These are phyloP conservation scores for Ageneiosus marmoratus DNA, from an alignment of 2,113 vertebrate genomes.

Conservation along the genomic window DNA sequence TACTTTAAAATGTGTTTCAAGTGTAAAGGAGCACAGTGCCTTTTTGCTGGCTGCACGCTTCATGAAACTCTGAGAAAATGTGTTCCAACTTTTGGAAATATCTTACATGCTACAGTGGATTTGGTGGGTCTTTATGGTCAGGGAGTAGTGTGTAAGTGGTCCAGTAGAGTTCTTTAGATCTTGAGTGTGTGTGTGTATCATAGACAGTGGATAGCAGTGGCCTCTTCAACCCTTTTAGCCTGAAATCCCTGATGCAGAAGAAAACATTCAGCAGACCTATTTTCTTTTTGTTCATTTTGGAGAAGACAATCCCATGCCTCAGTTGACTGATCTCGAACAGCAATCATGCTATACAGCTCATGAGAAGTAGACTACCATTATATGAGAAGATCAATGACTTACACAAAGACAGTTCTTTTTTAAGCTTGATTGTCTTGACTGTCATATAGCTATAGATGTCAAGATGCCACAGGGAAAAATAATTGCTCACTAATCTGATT, in stretches of 20 bases:
- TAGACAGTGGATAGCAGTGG: neutral
- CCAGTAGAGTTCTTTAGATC: constrained; percentile 7
- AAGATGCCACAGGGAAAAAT: neutral
- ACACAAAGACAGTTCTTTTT: neutral
- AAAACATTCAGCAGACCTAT: constrained; percentile 17
- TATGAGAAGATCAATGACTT: neutral
- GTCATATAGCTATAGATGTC: neutral
- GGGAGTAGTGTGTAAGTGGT: neutral
- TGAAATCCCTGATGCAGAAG: constrained; percentile 30
- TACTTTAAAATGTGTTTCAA: neutral
- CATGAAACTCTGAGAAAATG: neutral
- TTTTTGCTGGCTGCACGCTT: neutral
- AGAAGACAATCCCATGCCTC: constrained; percentile 30
- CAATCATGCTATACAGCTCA: constrained; percentile 75
- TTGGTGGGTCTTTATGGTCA: neutral
- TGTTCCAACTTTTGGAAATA: neutral
- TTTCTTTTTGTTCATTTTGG: constrained; percentile 22
- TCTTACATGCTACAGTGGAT: neutral
- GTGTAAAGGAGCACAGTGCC: neutral
- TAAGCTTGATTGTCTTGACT: neutral
- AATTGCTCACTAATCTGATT: neutral
- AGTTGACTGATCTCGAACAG: constrained; percentile 68
- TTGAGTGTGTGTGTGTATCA: neutral
- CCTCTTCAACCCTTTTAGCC: constrained; percentile 18
- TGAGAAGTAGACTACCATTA: constrained; percentile 46